Base-by-base conservation (phyloP, 2,888 invertebrate species). In the Acanthosepion lycidas region DNA sequence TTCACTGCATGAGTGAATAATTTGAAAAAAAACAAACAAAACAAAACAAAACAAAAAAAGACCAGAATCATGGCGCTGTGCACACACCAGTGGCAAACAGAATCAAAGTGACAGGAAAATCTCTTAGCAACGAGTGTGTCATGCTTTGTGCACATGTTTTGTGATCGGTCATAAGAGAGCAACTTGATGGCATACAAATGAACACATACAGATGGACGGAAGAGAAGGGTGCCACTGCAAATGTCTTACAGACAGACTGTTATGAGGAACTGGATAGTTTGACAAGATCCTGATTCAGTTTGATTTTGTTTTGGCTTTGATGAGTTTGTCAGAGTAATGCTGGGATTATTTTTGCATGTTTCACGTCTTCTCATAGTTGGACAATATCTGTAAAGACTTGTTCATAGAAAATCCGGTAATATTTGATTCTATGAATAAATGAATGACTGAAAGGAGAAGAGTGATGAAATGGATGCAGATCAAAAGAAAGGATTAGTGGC, bases 11-110 rank as follows among this genome's bases (percentile, higher is more conserved):
- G 78, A 78, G 78, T n/a, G 78, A 78, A 78, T n/a, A 78, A 78
- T 78, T 78, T 78, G 78, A 78, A 78, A 78, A n/a, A 78, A 78
- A n/a, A n/a, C n/a, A n/a, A n/a, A n/a, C n/a, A 78, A n/a, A 78
- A 18, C 33, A 33, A n/a, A 78, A 78, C 42, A 42, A 42, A 42
- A 42, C 42, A 42, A 2, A 42, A 42, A 42, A n/a, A 78, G 78
- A 78, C 33, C 33, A 33, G 78, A 78, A 78, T 78, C 6, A 23
- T 59, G 59, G 59, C 59, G 59, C 59, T 59, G 59, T 59, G 59
- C 23, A 59, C n/a, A 2, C 78, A 78, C 78, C 33, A 33, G 33
- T 33, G 12, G 78, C 78, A 78, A 78, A 33, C 78, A 9, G n/a
- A 33, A 78, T n/a, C 78, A 78, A 78, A 78, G n/a, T 78, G n/a